Conservation (phyloP, 2,797 vertebrate species). For the Mastacembelus armatus region DNA sequence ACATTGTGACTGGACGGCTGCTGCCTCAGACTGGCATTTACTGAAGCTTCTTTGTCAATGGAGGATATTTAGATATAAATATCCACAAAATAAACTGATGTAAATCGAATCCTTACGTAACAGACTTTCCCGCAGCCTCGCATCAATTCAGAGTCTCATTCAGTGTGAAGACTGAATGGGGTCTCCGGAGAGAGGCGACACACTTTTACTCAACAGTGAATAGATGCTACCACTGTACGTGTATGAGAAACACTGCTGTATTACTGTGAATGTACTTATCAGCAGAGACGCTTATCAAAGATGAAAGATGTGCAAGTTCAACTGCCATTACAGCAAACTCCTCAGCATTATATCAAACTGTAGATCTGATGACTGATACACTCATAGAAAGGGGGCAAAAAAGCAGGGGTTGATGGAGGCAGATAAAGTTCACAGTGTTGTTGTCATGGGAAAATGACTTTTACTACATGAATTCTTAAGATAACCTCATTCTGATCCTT, state of each 20-base stretch:
- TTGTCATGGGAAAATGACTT: slow-evolving; percentile 43
- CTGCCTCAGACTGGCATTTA: slow-evolving; percentile 18
- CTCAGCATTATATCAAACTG: slow-evolving; percentile 6
- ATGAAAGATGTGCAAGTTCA: background rate
- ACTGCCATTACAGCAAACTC: slow-evolving; percentile 2
- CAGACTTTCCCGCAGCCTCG: slow-evolving; percentile 10
- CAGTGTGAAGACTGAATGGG: slow-evolving; percentile 13
- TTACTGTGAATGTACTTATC: slow-evolving; percentile 29
- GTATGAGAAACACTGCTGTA: slow-evolving; percentile 16
- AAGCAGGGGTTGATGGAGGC: background rate
- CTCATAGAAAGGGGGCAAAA: background rate
- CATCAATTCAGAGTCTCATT: slow-evolving; percentile 25
- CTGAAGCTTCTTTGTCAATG: slow-evolving; percentile 48
- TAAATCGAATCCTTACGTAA: slow-evolving; percentile 54
- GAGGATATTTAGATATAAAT: slow-evolving; percentile 64
- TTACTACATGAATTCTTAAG: slow-evolving; percentile 47
- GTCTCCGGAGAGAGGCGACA: slow-evolving; percentile 31
- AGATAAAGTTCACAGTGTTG: slow-evolving; percentile 24
- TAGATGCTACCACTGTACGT: slow-evolving; percentile 34
- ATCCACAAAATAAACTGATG: slow-evolving; percentile 43
- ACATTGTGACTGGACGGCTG: slow-evolving; percentile 13
- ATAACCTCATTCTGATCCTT: slow-evolving; percentile 38
- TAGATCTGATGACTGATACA: slow-evolving; percentile 4
- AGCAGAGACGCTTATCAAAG: no score
- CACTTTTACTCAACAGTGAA: slow-evolving; percentile 24